Base-by-base conservation (phyloP, 2,888 invertebrate genomes). In the Spodoptera picta region DNA sequence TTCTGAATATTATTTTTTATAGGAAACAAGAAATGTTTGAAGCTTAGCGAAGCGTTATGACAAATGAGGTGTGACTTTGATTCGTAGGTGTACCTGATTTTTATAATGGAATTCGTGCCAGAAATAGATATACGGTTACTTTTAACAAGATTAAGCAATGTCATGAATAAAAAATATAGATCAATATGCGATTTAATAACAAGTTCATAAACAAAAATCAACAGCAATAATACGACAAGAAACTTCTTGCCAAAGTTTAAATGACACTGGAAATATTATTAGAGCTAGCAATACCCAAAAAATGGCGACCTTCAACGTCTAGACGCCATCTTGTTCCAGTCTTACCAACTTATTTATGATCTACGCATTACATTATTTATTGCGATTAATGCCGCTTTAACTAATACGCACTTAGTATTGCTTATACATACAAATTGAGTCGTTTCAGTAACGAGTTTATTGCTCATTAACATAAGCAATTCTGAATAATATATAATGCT, bases 281-380 rank as follows among this genome's bases (percentile, higher is more conserved):
- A 69, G 42, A 54, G 51, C 51, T 55, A 36, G 41, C 49, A 50
- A 69, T 55, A 19, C 48, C 46, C 52, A 52, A 49, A 48, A 70
- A 72, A 65, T 48, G 49, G 9, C n/a, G 53, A 42, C 75, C 75
- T 75, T 66, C 49, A 41, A 14, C 12, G 66, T 60, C 71, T 70
- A 55, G 66, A 41, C 75, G 44, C 63, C 63, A 71, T 66, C 55
- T 60, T 74, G 57, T 6, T 27, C 49, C 42, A 59, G 54, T 61
- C 71, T 70, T 49, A 36, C 46, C 57, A 73, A 73, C 42, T 56
- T 62, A 58, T 59, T 52, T 56, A 70, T 45, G 51, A 52, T 61
- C 43, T 45, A 41, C 19, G 27, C 48, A 45, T 51, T 62, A 62
- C 50, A 57, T 73, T 51, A 73, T 67, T 50, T 73, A 70, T 65